phyloP scores from a whole-genome alignment of 2,113 vertebrate genomes.

The Scortum barcoo region DNA sequence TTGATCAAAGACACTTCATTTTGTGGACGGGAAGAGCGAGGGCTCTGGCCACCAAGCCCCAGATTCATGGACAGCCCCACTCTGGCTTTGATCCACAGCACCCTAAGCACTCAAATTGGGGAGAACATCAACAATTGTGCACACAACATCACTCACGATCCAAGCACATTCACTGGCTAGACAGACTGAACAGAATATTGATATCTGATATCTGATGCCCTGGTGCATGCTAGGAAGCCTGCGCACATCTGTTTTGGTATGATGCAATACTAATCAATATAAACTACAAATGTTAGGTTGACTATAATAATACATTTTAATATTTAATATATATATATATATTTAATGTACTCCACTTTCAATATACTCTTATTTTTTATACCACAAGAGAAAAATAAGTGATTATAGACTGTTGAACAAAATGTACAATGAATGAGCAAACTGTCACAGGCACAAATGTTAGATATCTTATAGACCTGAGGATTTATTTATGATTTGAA shows the following conservation, averaged over 20 bases:
- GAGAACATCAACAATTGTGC: not conserved
- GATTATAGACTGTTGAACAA: not conserved
- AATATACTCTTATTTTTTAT: not conserved
- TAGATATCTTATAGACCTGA: not conserved
- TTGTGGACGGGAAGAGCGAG: not conserved
- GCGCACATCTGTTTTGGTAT: not conserved
- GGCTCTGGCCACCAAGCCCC: not conserved
- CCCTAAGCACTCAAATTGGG: not conserved
- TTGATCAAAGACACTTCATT: conserved; percentile 19
- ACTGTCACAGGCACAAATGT: too few relatives aligned
- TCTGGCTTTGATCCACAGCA: not conserved
- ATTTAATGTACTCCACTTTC: not conserved
- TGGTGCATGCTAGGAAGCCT: not conserved
- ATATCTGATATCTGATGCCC: not conserved
- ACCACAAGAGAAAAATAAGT: not conserved
- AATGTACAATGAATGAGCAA: not conserved
- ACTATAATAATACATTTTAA: not conserved
- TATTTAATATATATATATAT: not conserved
- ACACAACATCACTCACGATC: not conserved
- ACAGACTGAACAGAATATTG: too few relatives aligned
- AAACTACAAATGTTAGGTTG: not conserved
- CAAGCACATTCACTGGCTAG: not conserved
- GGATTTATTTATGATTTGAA: not conserved
- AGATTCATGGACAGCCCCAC: not conserved
- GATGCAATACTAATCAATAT: not conserved